phyloP scores from a whole-genome alignment of 2,888 invertebrate species.

The Tricholauxania praeusta region DNA sequence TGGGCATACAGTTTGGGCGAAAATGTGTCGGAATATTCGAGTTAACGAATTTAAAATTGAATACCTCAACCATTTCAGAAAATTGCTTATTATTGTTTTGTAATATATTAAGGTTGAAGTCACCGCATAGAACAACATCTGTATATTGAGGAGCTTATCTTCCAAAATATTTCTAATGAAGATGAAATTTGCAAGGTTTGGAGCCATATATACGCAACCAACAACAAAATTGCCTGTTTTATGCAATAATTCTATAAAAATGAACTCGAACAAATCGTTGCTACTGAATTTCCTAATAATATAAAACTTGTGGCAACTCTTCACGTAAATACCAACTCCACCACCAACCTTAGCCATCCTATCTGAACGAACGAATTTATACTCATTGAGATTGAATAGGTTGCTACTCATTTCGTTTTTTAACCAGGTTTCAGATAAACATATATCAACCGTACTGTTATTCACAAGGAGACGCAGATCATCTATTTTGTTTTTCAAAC shows the following conservation, averaged over 20 bases:
- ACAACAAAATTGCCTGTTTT: neutral
- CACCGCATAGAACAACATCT: neutral
- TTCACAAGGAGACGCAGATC: slow-evolving; percentile 14
- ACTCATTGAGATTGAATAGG: slow-evolving; percentile 9
- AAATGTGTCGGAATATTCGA: neutral
- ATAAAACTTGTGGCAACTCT: neutral
- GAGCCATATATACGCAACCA: neutral
- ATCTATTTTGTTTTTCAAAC: slow-evolving; percentile 17
- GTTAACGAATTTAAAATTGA: neutral
- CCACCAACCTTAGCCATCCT: neutral
- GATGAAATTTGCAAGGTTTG: neutral
- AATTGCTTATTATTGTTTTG: neutral
- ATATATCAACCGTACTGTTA: neutral
- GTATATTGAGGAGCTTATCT: neutral
- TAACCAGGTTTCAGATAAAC: slow-evolving; percentile 25
- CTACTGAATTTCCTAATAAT: neutral
- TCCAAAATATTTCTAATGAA: neutral
- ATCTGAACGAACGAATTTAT: slow-evolving; percentile 18
- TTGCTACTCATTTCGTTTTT: slow-evolving; percentile 12
- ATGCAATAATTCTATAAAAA: neutral
- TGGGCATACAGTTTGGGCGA: neutral
- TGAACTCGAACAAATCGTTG: neutral
- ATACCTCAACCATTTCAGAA: neutral
- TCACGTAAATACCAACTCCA: slow-evolving; percentile 17
- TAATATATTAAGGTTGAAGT: neutral